Conservation (phyloP, 2,797 vertebrate species). For the Galagoides demidoff region DNA sequence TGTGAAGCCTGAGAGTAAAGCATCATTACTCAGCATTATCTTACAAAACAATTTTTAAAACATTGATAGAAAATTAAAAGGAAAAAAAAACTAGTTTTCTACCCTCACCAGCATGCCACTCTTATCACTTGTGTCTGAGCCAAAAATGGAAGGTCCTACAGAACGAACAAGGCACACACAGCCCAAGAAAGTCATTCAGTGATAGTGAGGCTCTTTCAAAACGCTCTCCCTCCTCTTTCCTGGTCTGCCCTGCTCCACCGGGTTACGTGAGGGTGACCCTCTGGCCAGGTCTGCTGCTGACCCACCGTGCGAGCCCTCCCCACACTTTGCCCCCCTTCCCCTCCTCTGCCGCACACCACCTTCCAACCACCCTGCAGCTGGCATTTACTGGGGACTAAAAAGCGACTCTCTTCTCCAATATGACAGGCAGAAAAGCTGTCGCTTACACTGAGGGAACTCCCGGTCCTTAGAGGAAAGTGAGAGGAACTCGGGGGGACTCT, state of each 20-base stretch:
- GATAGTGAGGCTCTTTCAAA: neutral
- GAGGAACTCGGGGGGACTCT: neutral
- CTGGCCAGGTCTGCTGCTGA: neutral
- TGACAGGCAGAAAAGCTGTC: neutral
- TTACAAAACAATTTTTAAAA: constrained; percentile 8
- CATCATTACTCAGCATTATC: neutral
- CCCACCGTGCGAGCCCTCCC: neutral
- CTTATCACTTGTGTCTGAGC: neutral
- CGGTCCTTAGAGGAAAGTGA: neutral
- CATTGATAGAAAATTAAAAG: neutral
- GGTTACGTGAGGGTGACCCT: neutral
- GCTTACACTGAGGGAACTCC: constrained; percentile 3
- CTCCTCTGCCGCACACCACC: neutral
- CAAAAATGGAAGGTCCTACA: neutral
- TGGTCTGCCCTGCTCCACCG: neutral
- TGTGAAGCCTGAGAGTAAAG: neutral
- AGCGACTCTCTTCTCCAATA: neutral
- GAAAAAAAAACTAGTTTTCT: neutral
- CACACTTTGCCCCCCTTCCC: neutral
- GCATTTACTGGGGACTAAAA: neutral
- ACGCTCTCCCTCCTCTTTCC: neutral
- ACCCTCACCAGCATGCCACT: neutral
- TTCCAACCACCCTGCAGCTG: neutral
- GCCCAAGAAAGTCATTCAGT: neutral
- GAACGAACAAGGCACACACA: neutral